A percentile compares a stretch with the other conserved stretches of the same genome.
These are phyloP conservation scores for Ridgeia piscesae DNA, from an alignment of 1,140 invertebrate species.

Conservation along the genomic window DNA sequence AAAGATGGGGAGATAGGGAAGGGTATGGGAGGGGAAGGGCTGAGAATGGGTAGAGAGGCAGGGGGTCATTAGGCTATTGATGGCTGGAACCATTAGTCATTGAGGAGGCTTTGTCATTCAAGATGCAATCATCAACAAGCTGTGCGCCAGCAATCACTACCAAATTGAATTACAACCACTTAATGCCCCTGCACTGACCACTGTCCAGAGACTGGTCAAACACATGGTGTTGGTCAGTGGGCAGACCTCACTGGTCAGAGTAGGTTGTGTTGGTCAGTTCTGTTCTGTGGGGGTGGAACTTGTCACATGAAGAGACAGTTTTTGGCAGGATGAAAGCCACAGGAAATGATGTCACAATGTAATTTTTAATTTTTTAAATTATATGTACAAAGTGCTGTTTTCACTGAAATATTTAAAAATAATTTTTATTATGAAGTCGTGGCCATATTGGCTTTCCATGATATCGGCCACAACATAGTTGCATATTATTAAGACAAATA, in stretches of 20 bases:
- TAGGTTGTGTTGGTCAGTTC: background rate
- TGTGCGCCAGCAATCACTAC: background rate
- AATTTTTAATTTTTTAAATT: too few relatives aligned
- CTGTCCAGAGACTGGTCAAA: background rate
- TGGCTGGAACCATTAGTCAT: background rate
- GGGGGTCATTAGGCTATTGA: background rate
- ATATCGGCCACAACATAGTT: too few relatives aligned
- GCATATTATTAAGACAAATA: too few relatives aligned
- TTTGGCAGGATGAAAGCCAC: too few relatives aligned
- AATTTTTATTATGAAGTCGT: too few relatives aligned
- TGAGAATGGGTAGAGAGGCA: background rate
- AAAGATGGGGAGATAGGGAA: background rate
- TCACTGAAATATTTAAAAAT: too few relatives aligned
- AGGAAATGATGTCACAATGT: too few relatives aligned
- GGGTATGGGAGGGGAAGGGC: too few relatives aligned
- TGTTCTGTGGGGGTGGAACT: background rate
- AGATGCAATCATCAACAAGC: background rate
- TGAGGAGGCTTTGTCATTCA: background rate
- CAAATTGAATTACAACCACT: conserved; percentile 6
- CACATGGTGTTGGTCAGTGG: background rate
- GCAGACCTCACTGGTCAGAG: background rate
- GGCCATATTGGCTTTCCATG: too few relatives aligned
- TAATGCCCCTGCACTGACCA: background rate
- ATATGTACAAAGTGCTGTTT: too few relatives aligned
- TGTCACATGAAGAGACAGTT: too few relatives aligned